Evolutionary conservation across 2,113 vertebrate species (phyloP).

Genomic region (Amphilophus citrinellus): DNA sequence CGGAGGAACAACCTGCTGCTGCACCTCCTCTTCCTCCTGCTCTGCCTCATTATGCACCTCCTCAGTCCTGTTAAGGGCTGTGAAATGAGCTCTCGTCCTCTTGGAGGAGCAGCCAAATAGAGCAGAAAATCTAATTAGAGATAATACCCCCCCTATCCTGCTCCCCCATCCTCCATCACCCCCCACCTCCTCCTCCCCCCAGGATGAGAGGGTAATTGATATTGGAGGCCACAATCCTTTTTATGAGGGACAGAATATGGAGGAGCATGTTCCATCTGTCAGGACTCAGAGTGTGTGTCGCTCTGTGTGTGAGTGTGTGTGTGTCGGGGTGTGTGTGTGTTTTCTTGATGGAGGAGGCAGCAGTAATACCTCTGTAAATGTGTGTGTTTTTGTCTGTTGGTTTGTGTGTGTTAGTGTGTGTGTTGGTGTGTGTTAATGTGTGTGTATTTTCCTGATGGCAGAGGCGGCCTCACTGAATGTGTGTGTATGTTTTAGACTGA

Average conservation of each 20-base stretch:
- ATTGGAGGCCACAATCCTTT: conserved; percentile 64
- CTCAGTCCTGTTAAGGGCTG: conserved; percentile 51
- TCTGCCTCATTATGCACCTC: conserved; percentile 42
- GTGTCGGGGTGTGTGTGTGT: neutral
- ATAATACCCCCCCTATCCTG: conserved; percentile 25
- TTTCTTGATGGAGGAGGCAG: neutral
- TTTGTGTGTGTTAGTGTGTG: neutral
- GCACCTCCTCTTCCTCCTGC: neutral
- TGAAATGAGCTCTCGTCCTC: conserved; percentile 65
- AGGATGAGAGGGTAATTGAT: conserved; percentile 73
- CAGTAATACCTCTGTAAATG: neutral
- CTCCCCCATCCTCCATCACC: neutral
- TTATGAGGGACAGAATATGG: conserved; percentile 74
- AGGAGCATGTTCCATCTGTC: conserved; percentile 75
- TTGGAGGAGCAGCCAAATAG: conserved; percentile 58
- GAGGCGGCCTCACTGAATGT: conserved; percentile 25
- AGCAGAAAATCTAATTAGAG: conserved; percentile 74
- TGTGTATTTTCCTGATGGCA: conserved; percentile 47
- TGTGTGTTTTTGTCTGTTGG: neutral
- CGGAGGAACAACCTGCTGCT: neutral
- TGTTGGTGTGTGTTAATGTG: neutral
- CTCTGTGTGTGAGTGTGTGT: neutral
- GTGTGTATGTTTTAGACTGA: conserved; percentile 27
- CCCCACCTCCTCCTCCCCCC: neutral
- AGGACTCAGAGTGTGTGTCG: conserved; percentile 41